These are phyloP conservation scores for Eurypyga helias DNA, from an alignment of 2,113 vertebrate genomes.

Conservation along the genomic window DNA sequence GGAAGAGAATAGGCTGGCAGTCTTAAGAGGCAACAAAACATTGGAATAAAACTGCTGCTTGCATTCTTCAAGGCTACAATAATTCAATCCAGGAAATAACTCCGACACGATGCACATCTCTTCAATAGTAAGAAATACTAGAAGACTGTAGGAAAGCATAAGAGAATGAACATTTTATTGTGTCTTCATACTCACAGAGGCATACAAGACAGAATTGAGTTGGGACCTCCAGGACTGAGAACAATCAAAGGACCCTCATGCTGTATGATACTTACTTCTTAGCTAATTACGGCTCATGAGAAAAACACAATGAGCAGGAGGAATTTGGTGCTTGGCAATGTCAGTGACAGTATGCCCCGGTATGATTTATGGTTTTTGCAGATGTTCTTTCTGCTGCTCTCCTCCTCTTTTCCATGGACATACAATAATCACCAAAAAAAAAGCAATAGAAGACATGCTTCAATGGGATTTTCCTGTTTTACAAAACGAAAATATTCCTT, in stretches of 20 bases:
- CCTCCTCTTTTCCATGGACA: not conserved
- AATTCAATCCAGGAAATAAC: not conserved
- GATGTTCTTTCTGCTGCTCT: not conserved
- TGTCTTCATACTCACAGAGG: not conserved
- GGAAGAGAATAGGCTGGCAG: not conserved
- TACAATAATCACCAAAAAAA: not conserved
- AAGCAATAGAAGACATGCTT: not conserved
- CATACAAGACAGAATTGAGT: not conserved
- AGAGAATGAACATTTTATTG: not conserved
- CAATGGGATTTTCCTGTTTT: not conserved
- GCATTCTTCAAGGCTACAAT: not conserved
- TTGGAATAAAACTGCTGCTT: not conserved
- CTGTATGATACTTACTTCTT: not conserved
- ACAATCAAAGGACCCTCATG: not conserved
- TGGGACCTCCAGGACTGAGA: not conserved
- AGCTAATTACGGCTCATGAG: not conserved
- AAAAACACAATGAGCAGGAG: not conserved
- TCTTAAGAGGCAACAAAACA: not conserved
- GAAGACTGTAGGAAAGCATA: not conserved
- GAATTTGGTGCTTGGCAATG: no score
- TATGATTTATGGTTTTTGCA: not conserved
- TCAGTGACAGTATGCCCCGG: not conserved
- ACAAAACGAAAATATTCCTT: not conserved
- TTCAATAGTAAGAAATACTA: not conserved
- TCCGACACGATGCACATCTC: rapidly evolving